Evolutionary conservation across 1,140 invertebrate genomes (phyloP).

Genomic region (Drosophila persimilis): DNA sequence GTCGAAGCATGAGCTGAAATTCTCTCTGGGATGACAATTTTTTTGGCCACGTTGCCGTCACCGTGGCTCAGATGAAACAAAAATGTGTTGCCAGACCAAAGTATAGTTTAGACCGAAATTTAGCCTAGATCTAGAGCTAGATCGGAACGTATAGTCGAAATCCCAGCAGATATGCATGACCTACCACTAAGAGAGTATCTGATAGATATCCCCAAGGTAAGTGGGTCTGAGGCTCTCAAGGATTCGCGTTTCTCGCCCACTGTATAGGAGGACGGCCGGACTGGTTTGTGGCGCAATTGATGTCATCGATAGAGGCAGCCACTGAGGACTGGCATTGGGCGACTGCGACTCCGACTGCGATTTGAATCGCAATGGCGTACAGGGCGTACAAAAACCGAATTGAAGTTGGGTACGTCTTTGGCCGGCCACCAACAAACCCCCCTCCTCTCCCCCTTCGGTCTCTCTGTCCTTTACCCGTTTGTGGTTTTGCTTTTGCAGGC

Average conservation of each 20-base stretch:
- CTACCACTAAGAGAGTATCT: too few relatives aligned
- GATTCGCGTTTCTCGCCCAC: neutral
- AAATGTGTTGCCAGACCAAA: neutral
- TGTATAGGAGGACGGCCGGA: conserved; percentile 1
- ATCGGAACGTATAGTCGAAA: too few relatives aligned
- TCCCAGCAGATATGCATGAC: too few relatives aligned
- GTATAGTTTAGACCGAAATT: neutral
- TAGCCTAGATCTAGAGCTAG: too few relatives aligned
- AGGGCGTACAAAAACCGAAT: conserved; percentile 62
- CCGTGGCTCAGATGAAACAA: conserved; percentile 5
- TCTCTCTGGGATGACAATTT: conserved; percentile 59
- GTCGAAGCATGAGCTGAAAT: conserved; percentile 73
- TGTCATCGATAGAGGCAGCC: conserved; percentile 58
- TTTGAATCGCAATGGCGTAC: conserved; percentile 74
- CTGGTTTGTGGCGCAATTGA: conserved; percentile 59
- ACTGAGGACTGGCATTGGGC: neutral
- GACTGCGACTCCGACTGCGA: conserved; percentile 42
- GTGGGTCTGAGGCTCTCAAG: neutral
- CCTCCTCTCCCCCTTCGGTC: neutral
- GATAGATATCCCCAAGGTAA: too few relatives aligned
- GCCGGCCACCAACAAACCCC: conserved; percentile 12
- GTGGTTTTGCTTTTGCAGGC: conserved; percentile 25
- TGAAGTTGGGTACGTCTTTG: conserved; percentile 63
- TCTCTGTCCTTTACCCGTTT: conserved; percentile 7
- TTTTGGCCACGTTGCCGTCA: conserved; percentile 1